Conservation (phyloP, 1,140 invertebrate genomes). For the Drosophila lowei region DNA sequence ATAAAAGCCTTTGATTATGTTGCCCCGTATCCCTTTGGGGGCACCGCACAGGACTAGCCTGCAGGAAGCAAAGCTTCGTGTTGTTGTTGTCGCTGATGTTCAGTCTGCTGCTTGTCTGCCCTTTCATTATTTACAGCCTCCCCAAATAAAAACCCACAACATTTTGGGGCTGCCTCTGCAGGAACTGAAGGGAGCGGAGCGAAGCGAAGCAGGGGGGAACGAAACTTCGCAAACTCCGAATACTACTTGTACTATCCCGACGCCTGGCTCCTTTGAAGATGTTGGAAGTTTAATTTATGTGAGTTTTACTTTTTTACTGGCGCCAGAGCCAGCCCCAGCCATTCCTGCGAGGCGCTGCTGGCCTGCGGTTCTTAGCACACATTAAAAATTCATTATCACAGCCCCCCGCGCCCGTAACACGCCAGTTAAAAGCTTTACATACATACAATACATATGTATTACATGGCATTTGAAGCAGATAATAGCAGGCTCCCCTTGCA, state of each 20-base stretch:
- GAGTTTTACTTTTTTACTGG: slow-evolving; percentile 44
- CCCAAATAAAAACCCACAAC: slow-evolving; percentile 21
- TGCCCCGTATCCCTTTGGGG: slow-evolving; percentile 60
- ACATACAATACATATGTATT: background rate
- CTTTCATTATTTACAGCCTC: slow-evolving; percentile 74
- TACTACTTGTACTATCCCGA: slow-evolving; percentile 1
- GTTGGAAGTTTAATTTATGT: slow-evolving; percentile 55
- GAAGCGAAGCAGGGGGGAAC: background rate
- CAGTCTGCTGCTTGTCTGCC: slow-evolving; percentile 72
- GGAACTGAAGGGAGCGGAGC: too few relatives aligned
- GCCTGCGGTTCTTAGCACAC: slow-evolving; percentile 31
- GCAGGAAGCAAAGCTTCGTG: slow-evolving; percentile 11
- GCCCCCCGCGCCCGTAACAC: slow-evolving; percentile 18
- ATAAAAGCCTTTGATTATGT: slow-evolving; percentile 74
- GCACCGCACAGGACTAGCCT: background rate
- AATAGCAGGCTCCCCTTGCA: slow-evolving; percentile 3
- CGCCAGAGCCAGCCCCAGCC: slow-evolving; percentile 11
- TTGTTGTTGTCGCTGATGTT: slow-evolving; percentile 28
- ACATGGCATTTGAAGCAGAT: slow-evolving; percentile 5
- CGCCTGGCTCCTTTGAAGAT: slow-evolving; percentile 31
- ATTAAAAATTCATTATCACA: slow-evolving; percentile 69
- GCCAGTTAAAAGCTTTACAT: background rate
- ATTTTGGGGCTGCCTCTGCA: slow-evolving; percentile 20
- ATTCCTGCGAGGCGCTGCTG: too few relatives aligned
- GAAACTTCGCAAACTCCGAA: background rate